phyloP scores from a whole-genome alignment of 1,140 invertebrate genomes.

The Stenopsyche tienmushanensis region DNA sequence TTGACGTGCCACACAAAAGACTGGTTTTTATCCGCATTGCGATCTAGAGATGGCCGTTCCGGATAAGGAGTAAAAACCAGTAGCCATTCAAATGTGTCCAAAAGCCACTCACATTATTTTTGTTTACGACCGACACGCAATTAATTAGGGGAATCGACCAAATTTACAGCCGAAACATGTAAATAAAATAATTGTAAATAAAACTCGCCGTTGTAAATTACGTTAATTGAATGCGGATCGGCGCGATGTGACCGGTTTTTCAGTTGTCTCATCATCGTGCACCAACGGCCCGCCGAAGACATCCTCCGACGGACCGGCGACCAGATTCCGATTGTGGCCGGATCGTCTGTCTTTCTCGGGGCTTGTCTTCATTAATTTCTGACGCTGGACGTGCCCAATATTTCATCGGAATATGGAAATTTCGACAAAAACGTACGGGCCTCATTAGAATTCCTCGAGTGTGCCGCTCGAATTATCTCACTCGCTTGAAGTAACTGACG shows the following conservation, averaged over 20 bases:
- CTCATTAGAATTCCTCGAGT: too few species aligned
- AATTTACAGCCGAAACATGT: conserved; percentile 11
- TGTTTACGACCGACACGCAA: conserved; percentile 36
- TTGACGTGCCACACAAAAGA: not conserved
- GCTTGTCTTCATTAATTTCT: too few species aligned
- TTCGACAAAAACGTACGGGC: too few species aligned
- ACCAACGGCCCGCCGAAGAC: not conserved
- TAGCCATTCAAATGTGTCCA: conserved; percentile 31
- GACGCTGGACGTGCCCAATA: too few species aligned
- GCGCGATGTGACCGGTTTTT: conserved; percentile 11
- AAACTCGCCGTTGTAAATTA: not conserved
- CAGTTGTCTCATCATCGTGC: conserved; percentile 28
- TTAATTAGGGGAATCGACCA: conserved; percentile 24
- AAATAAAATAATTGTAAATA: conserved; percentile 6
- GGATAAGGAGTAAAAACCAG: conserved; percentile 26
- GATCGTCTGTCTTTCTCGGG: too few species aligned
- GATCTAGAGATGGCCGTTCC: not conserved
- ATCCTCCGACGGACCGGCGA: conserved; percentile 1
- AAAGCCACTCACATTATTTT: conserved; percentile 28
- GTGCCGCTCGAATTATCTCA: too few species aligned
- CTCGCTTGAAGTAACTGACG: too few species aligned
- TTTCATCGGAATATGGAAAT: too few species aligned
- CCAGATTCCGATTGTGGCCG: not conserved
- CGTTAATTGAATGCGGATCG: not conserved
- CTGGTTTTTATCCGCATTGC: not conserved